Conservation (phyloP, 2,113 vertebrate genomes). For the Anser cygnoides region DNA sequence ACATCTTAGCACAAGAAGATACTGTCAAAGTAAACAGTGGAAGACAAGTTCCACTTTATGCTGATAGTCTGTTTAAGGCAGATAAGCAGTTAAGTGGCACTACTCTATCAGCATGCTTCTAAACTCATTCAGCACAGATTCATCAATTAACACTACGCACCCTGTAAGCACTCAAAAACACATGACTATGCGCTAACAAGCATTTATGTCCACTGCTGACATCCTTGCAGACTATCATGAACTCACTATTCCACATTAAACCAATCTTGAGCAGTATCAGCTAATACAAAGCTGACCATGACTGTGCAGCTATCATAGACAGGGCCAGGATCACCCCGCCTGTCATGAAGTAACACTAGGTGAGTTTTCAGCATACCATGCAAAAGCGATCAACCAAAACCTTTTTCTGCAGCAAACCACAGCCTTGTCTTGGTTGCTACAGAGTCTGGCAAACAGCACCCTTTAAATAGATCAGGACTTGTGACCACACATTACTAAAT, state of each 20-base stretch:
- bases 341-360: neutral
- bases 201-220: neutral
- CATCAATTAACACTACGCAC: neutral
- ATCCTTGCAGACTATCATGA: neutral
- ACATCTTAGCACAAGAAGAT: neutral
- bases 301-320: neutral
- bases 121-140: neutral
- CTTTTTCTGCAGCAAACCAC: neutral
- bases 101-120: neutral
- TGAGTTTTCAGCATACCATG: neutral
- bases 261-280: neutral
- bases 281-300: neutral
- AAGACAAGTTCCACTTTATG: slow-evolving; percentile 1
- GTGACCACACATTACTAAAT: neutral
- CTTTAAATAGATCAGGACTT: neutral
- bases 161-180: neutral
- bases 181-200: neutral
- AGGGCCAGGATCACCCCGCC: neutral
- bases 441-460: neutral
- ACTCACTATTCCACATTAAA: neutral
- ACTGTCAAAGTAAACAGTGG: neutral
- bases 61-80: neutral
- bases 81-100: slow-evolving; percentile 6
- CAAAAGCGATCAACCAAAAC: neutral
- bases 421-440: neutral